A percentile compares a stretch with the other conserved stretches of the same genome.
Conservation (phyloP, 2,888 invertebrate genomes). For the Spilarctia lutea region DNA sequence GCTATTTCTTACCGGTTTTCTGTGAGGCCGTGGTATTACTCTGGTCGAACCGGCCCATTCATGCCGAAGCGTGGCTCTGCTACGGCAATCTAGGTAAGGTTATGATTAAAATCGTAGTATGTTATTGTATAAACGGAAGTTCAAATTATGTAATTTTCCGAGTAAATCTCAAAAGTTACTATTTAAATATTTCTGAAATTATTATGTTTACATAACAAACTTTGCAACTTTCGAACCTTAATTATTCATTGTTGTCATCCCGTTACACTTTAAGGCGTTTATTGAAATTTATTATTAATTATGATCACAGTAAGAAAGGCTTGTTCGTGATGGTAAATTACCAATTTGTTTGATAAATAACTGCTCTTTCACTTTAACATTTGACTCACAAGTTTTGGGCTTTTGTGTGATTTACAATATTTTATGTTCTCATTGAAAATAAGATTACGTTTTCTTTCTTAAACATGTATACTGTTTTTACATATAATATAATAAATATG, state of each 20-base stretch:
- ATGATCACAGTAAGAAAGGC: conserved; percentile 21
- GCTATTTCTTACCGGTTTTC: too few species aligned
- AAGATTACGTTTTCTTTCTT: neutral
- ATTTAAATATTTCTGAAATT: conserved; percentile 12
- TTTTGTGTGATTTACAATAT: conserved; percentile 1
- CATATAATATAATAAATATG: accelerated
- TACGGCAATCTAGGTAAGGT: too few species aligned
- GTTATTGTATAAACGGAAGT: neutral
- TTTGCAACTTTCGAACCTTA: conserved; percentile 52
- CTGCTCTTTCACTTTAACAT: conserved; percentile 13
- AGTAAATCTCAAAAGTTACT: conserved; percentile 5
- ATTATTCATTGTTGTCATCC: conserved; percentile 62
- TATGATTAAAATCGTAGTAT: too few species aligned
- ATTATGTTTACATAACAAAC: conserved; percentile 27
- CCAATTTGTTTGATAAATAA: conserved; percentile 25
- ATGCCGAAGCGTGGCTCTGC: too few species aligned
- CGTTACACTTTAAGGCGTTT: conserved; percentile 60
- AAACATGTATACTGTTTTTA: too few species aligned
- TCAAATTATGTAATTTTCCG: conserved; percentile 1
- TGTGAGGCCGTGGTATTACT: too few species aligned
- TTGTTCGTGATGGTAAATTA: conserved; percentile 22
- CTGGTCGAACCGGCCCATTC: too few species aligned
- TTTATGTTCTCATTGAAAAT: neutral
- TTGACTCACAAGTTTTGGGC: conserved; percentile 12
- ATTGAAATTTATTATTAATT: conserved; percentile 40